Evolutionary conservation across 2,113 vertebrate genomes (phyloP), one percentile per base, ranked within the genome.

Genomic region (Dendropsophus ebraccatus): DNA sequence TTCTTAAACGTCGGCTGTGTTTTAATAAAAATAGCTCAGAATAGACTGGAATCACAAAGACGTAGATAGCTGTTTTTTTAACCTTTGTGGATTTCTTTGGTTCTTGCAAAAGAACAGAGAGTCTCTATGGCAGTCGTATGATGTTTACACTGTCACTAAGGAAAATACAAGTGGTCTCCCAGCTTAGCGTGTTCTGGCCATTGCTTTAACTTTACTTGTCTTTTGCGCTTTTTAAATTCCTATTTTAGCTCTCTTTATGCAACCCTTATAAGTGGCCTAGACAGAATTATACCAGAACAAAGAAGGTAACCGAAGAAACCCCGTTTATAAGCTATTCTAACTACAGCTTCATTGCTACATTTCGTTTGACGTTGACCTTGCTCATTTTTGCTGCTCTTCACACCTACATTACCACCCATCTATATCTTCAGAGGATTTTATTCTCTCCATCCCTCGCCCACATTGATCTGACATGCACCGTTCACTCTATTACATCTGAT

Each of bases 61-160:
- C 23, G 32, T 80, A 80, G 28, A n/a, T 21, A 32, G 28, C 49
- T 80, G 23, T 80, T 80, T 80, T 80, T 80, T 8, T 62, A 41
- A 60, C 56, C 30, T 80, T 62, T 80, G 35, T 60, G 19, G 54
- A 60, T 35, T 60, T 80, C 32, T 60, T 41, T 25, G 54, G 77
- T 58, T 60, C 30, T 80, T 80, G 32, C 35, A 78, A 23, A 74
- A 78, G 50, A 14, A 78, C 76, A 78, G 45, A 28, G 5, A 50
- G 28, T 77, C 28, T 35, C 50, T 77, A 35, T 32, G 21, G 49
- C 17, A 77, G 50, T 45, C 21, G 16, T 41, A 60, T 17, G 9
- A 16, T n/a, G 35, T 60, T 62, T 80, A n/a, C 21, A 62, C 32
- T 45, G 37, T 80, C 13, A 7, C 23, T 9, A 25, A 62, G 35